Base-by-base conservation (phyloP, 2,797 vertebrate genomes). In the Merluccius polli region DNA sequence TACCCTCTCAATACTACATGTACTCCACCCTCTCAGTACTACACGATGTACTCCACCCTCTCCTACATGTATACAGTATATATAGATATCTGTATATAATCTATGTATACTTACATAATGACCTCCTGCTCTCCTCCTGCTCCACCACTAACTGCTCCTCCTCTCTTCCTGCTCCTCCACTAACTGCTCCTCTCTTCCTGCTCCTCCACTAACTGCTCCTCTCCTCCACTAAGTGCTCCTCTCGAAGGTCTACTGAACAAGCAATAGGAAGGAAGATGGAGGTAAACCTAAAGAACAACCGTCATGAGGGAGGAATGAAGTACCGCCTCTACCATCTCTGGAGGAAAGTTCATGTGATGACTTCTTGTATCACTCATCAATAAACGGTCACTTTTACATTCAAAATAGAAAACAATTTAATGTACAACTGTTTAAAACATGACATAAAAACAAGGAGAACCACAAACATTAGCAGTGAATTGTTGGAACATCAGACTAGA, bases 361-460 rank as follows among this genome's bases (percentile, higher is more conserved):
- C 16, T 2, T 70, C 12, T 70, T 33, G 35, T 70, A 16, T 35
- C 31, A 33, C 31, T 21, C 69, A 68, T 7, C 59, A 70, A 21
- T 15, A 18, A 32, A 70, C 1, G 15, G 33, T 70, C 32, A 18
- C 31, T 70, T 70, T 36, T 81, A 84, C 84, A 88, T 82, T 87
- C 29, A 93, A 89, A 87, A 93, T 94, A 94, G 90, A 94, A 94
- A 95, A 94, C 88, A 89, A 92, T 95, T 94, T 94, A 94, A 94
- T 95, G 85, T 92, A 93, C 92, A 94, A 91, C 84, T 78, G 87
- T 89, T 93, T 89, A 87, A 92, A 93, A 94, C 93, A 71, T 83
- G 84, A 88, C 85, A 91, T 93, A 92, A 93, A 93, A 93, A 92
- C 92, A 92, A 92, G 77, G 88, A 75, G 81, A 86, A 90, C 82